Evolutionary conservation across 2,797 vertebrate species (phyloP).

Genomic region (Squalus acanthias): DNA sequence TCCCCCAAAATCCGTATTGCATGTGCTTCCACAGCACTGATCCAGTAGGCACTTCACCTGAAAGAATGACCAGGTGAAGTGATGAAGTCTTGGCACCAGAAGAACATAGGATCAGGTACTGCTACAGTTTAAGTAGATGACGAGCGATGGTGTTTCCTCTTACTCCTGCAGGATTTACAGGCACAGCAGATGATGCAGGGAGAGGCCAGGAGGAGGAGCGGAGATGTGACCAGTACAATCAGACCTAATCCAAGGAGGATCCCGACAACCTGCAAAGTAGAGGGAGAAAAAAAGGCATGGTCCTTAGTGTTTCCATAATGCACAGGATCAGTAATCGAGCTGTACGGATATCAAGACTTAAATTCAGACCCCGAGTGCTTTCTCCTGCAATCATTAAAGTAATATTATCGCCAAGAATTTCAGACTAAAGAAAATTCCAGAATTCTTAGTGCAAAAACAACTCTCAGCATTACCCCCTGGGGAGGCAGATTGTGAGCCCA

Average conservation of each 20-base stretch:
- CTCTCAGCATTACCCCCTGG: background rate
- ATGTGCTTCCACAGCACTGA: conserved; percentile 46
- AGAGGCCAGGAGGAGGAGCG: conserved; percentile 84
- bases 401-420: background rate
- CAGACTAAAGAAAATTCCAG: background rate
- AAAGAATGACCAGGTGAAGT: conserved; percentile 47
- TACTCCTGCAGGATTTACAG: conserved; percentile 80
- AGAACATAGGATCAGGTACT: background rate
- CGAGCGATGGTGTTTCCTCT: conserved; percentile 66
- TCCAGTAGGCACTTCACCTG: conserved; percentile 55
- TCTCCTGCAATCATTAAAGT: background rate
- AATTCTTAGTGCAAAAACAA: background rate
- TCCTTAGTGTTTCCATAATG: background rate
- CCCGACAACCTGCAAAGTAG: conserved; percentile 75
- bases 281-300: no score
- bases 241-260: conserved; percentile 86
- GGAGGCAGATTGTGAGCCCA: background rate
- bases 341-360: background rate
- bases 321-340: background rate
- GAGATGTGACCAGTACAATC: conserved; percentile 85
- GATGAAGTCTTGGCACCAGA: conserved; percentile 44
- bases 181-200: conserved; percentile 90
- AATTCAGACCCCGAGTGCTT: background rate
- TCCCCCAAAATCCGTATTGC: background rate
- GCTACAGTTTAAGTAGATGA: conserved; percentile 49